Evolutionary conservation across 2,797 vertebrate species (phyloP).

Genomic region (Euphonia xanthogaster): DNA sequence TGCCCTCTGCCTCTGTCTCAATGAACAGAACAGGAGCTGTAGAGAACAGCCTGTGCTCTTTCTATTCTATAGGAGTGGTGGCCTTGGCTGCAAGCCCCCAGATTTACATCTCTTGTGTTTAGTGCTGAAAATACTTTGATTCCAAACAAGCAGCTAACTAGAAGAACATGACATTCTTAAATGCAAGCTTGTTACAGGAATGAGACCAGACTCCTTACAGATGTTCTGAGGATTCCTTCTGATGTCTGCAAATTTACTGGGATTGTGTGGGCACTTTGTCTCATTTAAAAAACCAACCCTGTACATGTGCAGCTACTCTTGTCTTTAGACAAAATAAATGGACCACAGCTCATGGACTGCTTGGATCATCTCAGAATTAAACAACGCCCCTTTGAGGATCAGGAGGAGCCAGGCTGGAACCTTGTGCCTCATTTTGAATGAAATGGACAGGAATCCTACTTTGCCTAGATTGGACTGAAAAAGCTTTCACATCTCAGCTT

Average conservation of each 20-base stretch:
- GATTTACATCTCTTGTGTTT: background rate
- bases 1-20: background rate
- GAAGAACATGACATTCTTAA: background rate
- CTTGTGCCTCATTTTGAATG: background rate
- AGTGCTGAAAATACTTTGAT: background rate
- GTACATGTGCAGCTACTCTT: background rate
- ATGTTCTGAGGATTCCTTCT: background rate
- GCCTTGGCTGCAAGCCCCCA: background rate
- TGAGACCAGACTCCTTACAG: background rate
- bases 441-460: background rate
- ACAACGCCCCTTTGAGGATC: background rate
- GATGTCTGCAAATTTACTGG: background rate
- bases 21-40: background rate
- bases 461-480: rapidly evolving
- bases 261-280: background rate
- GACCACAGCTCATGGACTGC: background rate
- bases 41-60: background rate
- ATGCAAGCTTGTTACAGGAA: background rate
- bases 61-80: background rate
- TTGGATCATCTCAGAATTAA: background rate
- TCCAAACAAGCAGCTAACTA: background rate
- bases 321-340: background rate
- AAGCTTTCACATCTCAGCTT: background rate
- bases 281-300: background rate
- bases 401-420: background rate